Evolutionary conservation across 92 coral and sea anemone species (phyloP), one percentile per base, ranked within the genome.

Genomic region (Virgularia gustaviana): DNA sequence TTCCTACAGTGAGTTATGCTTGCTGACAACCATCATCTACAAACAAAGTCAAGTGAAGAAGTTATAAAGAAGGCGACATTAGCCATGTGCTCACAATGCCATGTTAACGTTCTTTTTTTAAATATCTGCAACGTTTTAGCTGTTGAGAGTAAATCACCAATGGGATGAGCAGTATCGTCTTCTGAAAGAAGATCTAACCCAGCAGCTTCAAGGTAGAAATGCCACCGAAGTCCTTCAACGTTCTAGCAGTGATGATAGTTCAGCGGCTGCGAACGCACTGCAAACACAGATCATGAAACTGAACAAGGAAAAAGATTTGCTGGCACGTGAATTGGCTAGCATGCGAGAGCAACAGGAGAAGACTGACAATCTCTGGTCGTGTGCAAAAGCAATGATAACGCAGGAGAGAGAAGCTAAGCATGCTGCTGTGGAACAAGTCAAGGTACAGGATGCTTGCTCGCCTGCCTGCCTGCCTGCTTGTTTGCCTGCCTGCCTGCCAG

Each of bases 261-360:
- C 25, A n/a, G 57, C 0, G 5, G 38, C 7, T 2, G n/a, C 31
- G 12, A 6, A 22, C 15, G 29, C 15, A 19, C 22, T 47, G 54
- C 16, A 1, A 3, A 22, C 3, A 16, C 29, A 22, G 28, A 30
- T 66, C 35, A 7, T 19, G 34, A n/a, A 63, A 32, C 49, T 85
- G 80, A 76, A 95, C 4, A 72, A 78, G 57, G 77, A 67, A 65
- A 95, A 85, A 13, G 85, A 80, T 39, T 86, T 80, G 3, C 52
- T 91, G 7, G 87, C 90, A 6, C 86, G 89, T 30, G 83, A 85
- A 65, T 83, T 81, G 47, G 90, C 90, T 35, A 79, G 75, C 39
- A 79, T 89, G 0, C 75, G 81, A 13, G 88, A 91, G 25, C 76
- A 88, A 12, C 90, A 83, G 36, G 81, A 84, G 38, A 65, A 81